Base-by-base conservation (phyloP, 2,113 vertebrate genomes). In the Catharus bicknelli region DNA sequence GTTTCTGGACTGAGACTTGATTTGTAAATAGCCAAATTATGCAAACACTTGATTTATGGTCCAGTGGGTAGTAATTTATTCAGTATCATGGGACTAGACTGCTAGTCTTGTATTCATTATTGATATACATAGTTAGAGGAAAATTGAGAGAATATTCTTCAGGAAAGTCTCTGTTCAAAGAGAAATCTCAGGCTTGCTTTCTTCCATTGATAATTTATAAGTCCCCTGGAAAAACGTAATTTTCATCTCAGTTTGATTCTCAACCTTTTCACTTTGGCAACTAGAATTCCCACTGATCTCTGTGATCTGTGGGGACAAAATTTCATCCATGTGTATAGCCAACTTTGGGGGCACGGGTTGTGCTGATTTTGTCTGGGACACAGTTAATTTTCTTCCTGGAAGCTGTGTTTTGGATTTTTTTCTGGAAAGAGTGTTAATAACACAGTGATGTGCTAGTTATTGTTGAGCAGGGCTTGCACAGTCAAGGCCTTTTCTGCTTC, bases 11-110 rank as follows among this genome's bases (percentile, higher is more conserved):
- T 19, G 76, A 70, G 59, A 18, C 16, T 96, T 70, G 70, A 63
- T 94, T 91, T 95, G 84, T 80, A 92, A 95, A 92, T 83, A 92
- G 93, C 87, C 78, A 85, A 67, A 94, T 96, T 94, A 92, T 86
- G 83, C 86, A 95, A 95, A 90, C 77, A 73, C 8, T 93, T 96
- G 94, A 96, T 96, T 96, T 95, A 94, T 88, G 75, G 81, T 89
- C 32, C 75, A 86, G 51, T 67, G 84, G 62, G 86, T 81, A 90
- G 90, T 92, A 92, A 93, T 86, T 90, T 94, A 78, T 93, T 95
- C 66, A 70, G 72, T 74, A 78, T 88, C 88, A 86, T 64, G 79
- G 79, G 90, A 91, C 48, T 68, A 78, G 85, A 75, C 87, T 88
- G 63, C 30, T 91, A 30, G 89, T 91, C 55, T 92, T 36, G 36